These are phyloP conservation scores for Pantherophis guttatus DNA, from an alignment of 2,113 vertebrate genomes.

Conservation along the genomic window DNA sequence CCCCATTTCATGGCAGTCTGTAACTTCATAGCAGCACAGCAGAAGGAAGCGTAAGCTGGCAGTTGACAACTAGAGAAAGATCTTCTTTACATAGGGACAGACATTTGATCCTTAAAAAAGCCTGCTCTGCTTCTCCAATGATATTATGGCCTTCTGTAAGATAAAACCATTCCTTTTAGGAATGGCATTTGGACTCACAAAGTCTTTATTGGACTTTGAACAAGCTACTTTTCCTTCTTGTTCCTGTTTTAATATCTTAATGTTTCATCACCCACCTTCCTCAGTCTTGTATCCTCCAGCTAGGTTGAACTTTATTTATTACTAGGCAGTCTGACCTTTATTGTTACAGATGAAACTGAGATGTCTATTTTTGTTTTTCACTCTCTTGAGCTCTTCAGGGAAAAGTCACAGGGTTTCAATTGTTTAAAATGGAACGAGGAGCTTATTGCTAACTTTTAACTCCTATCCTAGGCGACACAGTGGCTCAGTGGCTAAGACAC, in stretches of 20 bases:
- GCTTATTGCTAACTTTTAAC: neutral
- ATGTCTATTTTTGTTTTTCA: neutral
- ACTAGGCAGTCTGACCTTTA: neutral
- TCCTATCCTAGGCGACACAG: neutral
- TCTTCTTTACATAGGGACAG: neutral
- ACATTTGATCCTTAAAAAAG: neutral
- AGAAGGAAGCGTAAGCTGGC: neutral
- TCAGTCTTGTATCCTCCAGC: neutral
- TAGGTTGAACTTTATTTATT: neutral
- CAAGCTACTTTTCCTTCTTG: neutral
- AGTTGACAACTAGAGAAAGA: neutral
- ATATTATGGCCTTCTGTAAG: neutral
- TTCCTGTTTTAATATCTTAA: neutral
- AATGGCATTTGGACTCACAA: neutral
- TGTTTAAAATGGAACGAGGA: neutral
- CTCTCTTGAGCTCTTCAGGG: neutral
- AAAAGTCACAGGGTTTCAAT: neutral
- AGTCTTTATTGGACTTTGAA: neutral
- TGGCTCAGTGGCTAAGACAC: too few species aligned
- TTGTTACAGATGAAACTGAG: neutral
- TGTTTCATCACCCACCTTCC: neutral
- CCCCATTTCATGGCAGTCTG: too few species aligned
- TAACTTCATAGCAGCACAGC: neutral
- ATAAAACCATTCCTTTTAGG: neutral
- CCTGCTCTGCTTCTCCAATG: neutral